Percentiles rank a stretch among this genome's conserved stretches.
phyloP scores from a whole-genome alignment of 2,888 invertebrate genomes.

The Herminia tarsipennalis region DNA sequence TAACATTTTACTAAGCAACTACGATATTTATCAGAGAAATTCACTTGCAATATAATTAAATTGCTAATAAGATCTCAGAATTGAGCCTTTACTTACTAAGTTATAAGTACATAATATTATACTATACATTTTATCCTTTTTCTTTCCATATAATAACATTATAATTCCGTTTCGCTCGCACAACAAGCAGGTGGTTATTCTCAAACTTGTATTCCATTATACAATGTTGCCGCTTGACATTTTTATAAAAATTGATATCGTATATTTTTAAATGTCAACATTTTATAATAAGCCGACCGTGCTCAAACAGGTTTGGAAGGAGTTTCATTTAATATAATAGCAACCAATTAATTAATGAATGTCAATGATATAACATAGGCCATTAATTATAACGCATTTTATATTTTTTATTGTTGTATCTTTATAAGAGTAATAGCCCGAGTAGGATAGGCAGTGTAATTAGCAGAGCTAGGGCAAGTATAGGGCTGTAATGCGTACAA shows the following conservation, averaged over 20 bases:
- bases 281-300: slow-evolving; percentile 14
- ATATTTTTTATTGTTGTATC: slow-evolving; percentile 31
- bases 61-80: no score
- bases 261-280: slow-evolving; percentile 40
- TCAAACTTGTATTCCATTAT: slow-evolving; percentile 19
- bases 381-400: slow-evolving; percentile 38
- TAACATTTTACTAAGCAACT: slow-evolving; percentile 34
- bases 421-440: slow-evolving; percentile 25
- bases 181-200: slow-evolving; percentile 27
- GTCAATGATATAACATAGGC: slow-evolving; percentile 27
- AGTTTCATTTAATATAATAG: slow-evolving; percentile 37
- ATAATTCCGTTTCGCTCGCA: neutral
- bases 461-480: no score
- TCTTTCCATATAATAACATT: no score
- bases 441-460: no score
- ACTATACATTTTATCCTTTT: no score
- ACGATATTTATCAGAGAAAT: slow-evolving; percentile 9
- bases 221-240: slow-evolving; percentile 27
- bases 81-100: no score
- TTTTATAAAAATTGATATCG: slow-evolving; percentile 33
- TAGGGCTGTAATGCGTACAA: no score
- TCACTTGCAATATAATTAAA: no score
- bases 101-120: no score
- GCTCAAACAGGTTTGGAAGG: slow-evolving; percentile 10
- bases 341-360: slow-evolving; percentile 38